Conservation (phyloP, 2,888 invertebrate genomes). For the Rotaria magnacalcarata region DNA sequence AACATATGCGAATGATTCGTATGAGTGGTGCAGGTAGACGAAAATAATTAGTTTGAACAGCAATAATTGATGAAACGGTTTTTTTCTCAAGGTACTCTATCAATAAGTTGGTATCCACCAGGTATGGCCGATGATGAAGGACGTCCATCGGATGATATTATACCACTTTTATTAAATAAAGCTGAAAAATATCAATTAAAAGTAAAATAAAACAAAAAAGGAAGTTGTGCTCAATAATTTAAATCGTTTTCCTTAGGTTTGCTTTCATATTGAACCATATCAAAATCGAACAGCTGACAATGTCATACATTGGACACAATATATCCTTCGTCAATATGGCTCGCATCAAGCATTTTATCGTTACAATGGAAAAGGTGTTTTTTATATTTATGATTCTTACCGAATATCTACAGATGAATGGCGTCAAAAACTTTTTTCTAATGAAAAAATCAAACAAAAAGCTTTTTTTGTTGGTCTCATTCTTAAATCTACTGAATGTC, state of each 20-base stretch:
- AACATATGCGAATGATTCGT: slow-evolving; percentile 66
- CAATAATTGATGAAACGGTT: not conserved
- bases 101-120: slow-evolving; percentile 65
- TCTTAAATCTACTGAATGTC: slow-evolving; percentile 40
- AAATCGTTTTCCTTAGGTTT: slow-evolving; percentile 58
- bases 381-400: slow-evolving; percentile 69
- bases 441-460: slow-evolving; percentile 64
- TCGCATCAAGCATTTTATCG: slow-evolving; percentile 64
- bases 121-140: slow-evolving; percentile 54
- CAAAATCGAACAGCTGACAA: slow-evolving; percentile 53
- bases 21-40: slow-evolving; percentile 63
- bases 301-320: slow-evolving; percentile 56
- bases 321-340: slow-evolving; percentile 60
- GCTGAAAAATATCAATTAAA: slow-evolving; percentile 55
- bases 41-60: not conserved
- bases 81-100: slow-evolving; percentile 62
- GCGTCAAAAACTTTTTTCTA: slow-evolving; percentile 61
- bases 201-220: slow-evolving; percentile 48
- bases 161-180: slow-evolving; percentile 53
- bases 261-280: slow-evolving; percentile 66
- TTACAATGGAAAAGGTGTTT: slow-evolving; percentile 61
- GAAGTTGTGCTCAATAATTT: not conserved
- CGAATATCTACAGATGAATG: slow-evolving; percentile 63
- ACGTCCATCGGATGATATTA: slow-evolving; percentile 52
- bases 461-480: slow-evolving; percentile 62